Evolutionary conservation across 1,140 invertebrate genomes (phyloP).

Genomic region (Drepana arcuata): DNA sequence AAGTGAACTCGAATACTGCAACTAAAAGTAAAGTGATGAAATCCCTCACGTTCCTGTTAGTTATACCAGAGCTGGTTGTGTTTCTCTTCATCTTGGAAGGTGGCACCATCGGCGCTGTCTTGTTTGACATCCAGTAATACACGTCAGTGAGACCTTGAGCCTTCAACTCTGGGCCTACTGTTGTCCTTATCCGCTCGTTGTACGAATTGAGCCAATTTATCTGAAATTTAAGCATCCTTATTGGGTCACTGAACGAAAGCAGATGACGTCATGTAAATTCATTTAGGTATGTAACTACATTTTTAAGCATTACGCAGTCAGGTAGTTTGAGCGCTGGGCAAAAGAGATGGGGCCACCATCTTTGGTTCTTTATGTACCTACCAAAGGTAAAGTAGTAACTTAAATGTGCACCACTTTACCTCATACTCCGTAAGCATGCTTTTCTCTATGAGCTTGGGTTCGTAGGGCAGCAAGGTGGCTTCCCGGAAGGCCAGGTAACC

Average conservation of each 20-base stretch:
- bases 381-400: neutral
- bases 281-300: no score
- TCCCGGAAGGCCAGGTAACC: conserved; percentile 83
- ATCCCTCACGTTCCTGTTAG: neutral
- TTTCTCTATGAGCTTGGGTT: conserved; percentile 90
- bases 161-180: conserved; percentile 81
- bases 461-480: conserved; percentile 93
- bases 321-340: neutral
- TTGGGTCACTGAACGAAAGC: no score
- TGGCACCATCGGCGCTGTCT: conserved; percentile 76
- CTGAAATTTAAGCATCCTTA: no score
- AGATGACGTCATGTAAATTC: no score
- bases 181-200: conserved; percentile 78
- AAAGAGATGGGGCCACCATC: neutral
- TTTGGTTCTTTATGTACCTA: neutral
- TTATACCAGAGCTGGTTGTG: conserved; percentile 2
- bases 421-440: conserved; percentile 82
- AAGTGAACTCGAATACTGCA: neutral
- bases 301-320: no score
- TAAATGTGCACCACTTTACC: no score
- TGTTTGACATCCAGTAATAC: conserved; percentile 86
- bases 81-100: conserved; percentile 27
- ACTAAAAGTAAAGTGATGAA: neutral
- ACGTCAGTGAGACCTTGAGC: conserved; percentile 77
- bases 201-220: conserved; percentile 85